Base-by-base conservation (phyloP, 2,113 vertebrate genomes). In the Phycodurus eques region DNA sequence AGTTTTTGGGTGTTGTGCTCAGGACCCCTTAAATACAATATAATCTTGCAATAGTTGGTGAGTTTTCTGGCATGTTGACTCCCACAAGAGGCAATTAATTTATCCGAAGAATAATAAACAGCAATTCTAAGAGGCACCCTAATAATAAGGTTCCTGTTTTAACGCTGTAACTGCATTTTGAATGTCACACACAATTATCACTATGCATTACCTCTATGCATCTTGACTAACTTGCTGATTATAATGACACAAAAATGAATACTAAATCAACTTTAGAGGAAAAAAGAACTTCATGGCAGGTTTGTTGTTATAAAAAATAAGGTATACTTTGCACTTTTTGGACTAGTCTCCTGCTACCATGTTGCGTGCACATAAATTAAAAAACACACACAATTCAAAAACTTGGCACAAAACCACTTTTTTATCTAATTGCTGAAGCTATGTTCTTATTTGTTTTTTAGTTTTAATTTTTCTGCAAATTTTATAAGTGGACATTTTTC, bases 301-400 rank as follows among this genome's bases (percentile, higher is more conserved):
- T 43, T 65, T 67, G 43, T 68, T 57, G 17, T 67, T 67, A 66
- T 74, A 51, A 60, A 77, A 19, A 70, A 27, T 71, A 62, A 74
- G 62, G 35, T 81, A 8, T 39, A 74, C 87, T 35, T 91, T 91
- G 90, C 91, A 92, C 92, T 91, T 90, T 61, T 90, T 76, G n/a
- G 73, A 74, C 87, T 83, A 75, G 64, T 75, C 15, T 77, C 60
- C 67, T 60, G 54, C 65, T 80, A 72, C 62, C 78, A 75, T 83
- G 65, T 80, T 78, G 69, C 70, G 80, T 88, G 88, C 87, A 90
- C 88, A 90, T 87, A 80, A 84, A 35, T 17, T 35, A 17, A 33
- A 14, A n/a, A 14, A 39, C 8, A 78, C 67, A 80, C 78, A 74
- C 72, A 80, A 56, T 67, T 79, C 60, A 81, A 83, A 82, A 72